phyloP scores from a whole-genome alignment of 2,113 vertebrate genomes.

The Zapus hudsonius region DNA sequence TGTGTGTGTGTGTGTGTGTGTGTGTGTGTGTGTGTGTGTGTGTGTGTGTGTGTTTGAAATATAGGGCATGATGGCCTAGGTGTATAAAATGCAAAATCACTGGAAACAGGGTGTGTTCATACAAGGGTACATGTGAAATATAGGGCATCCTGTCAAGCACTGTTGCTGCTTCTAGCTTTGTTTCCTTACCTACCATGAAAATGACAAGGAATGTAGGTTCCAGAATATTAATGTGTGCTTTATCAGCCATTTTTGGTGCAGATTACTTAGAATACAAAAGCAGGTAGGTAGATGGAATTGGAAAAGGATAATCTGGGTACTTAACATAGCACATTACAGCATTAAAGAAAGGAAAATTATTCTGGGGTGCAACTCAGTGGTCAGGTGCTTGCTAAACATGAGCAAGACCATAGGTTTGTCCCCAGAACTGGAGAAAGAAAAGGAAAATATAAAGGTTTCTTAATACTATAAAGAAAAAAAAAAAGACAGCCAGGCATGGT shows the following conservation, averaged over 20 bases:
- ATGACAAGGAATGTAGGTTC: neutral
- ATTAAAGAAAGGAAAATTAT: neutral
- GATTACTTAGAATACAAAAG: neutral
- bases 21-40: neutral
- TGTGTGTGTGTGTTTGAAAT: neutral
- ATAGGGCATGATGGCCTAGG: neutral
- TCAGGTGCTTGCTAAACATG: neutral
- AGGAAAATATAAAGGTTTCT: neutral
- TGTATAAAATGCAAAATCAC: neutral
- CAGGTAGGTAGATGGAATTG: neutral
- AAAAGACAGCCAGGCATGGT: too few species aligned
- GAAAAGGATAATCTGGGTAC: neutral
- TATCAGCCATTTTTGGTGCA: neutral
- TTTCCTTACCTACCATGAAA: neutral
- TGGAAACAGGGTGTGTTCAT: neutral
- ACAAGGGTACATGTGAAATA: neutral
- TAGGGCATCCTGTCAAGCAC: neutral
- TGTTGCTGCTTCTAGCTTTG: neutral
- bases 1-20: neutral
- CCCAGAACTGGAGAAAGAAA: neutral
- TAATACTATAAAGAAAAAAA: neutral
- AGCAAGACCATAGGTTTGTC: neutral
- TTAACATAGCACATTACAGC: neutral
- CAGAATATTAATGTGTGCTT: neutral
- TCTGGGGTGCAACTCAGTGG: neutral